These are phyloP conservation scores for Hippopotamus amphibius DNA, from an alignment of 2,113 vertebrate species.

Conservation along the genomic window DNA sequence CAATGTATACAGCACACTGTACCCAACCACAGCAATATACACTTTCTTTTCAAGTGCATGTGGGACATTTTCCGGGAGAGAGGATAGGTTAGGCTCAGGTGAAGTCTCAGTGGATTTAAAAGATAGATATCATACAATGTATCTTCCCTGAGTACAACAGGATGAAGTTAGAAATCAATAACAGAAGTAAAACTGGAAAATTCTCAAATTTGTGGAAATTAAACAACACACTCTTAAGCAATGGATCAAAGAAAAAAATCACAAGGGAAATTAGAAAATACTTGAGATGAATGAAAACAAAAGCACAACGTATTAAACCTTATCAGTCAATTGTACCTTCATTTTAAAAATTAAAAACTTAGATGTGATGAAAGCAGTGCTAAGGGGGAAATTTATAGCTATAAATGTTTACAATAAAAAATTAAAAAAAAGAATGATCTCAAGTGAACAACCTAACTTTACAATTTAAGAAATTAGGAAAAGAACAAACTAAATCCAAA, in stretches of 20 bases:
- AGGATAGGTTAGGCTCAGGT: background rate
- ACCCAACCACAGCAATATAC: too few relatives aligned
- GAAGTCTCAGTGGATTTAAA: background rate
- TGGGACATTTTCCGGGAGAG: background rate
- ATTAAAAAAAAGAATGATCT: background rate
- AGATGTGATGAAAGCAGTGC: background rate
- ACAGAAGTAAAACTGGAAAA: background rate
- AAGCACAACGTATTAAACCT: background rate
- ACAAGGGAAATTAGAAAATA: background rate
- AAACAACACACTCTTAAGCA: background rate
- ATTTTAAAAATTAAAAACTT: background rate
- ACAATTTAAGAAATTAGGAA: background rate
- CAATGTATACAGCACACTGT: background rate
- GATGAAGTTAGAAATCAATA: background rate
- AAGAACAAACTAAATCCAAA: background rate
- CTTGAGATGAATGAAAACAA: background rate
- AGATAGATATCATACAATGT: background rate
- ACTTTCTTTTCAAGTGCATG: background rate
- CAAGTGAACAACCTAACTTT: background rate
- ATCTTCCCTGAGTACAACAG: background rate
- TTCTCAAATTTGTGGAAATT: background rate
- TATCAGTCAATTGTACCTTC: background rate
- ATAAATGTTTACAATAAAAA: background rate
- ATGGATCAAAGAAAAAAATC: background rate
- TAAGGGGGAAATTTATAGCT: background rate